phyloP scores from a whole-genome alignment of 2,797 vertebrate species.

The Tenualosa thibaudeaui region DNA sequence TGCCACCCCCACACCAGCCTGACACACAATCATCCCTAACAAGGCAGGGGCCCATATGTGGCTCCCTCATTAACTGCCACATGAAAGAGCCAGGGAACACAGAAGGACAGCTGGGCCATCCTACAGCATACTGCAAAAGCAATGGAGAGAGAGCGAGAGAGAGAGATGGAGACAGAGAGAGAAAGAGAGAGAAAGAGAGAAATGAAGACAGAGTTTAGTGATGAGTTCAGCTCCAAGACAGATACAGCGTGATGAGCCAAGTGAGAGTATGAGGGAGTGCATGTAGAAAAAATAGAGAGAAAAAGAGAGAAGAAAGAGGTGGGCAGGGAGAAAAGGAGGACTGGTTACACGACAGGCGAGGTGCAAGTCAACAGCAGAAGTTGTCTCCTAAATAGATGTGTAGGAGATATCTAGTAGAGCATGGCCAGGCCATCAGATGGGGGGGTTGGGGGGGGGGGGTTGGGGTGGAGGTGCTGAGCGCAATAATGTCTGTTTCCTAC shows the following conservation, averaged over 20 bases:
- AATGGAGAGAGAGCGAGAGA: constrained; percentile 29
- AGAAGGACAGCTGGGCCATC: constrained; percentile 58
- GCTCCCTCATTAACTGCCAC: constrained; percentile 58
- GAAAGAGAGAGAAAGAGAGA: constrained; percentile 23
- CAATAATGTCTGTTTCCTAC: constrained; percentile 44
- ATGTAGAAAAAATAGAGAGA: neutral
- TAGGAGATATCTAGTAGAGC: constrained; percentile 52
- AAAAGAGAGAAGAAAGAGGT: constrained; percentile 33
- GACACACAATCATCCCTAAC: constrained; percentile 57
- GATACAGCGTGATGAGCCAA: neutral
- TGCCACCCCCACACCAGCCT: constrained; percentile 44
- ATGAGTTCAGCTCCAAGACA: constrained; percentile 24
- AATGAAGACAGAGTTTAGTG: constrained; percentile 33
- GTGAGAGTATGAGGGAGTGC: neutral
- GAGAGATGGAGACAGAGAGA: constrained; percentile 40
- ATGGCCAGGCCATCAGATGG: constrained; percentile 52
- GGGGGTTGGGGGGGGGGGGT: neutral
- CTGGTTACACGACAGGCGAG: neutral
- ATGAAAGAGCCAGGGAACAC: constrained; percentile 58
- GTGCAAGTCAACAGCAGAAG: neutral
- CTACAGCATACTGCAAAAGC: constrained; percentile 42
- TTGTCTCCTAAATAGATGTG: constrained; percentile 18
- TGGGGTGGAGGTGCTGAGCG: constrained; percentile 42
- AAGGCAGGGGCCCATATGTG: constrained; percentile 61
- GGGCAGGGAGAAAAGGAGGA: constrained; percentile 15